A percentile compares a stretch with the other conserved stretches of the same genome.
Conservation (phyloP, 2,113 vertebrate species). For the Thamnaconus septentrionalis region DNA sequence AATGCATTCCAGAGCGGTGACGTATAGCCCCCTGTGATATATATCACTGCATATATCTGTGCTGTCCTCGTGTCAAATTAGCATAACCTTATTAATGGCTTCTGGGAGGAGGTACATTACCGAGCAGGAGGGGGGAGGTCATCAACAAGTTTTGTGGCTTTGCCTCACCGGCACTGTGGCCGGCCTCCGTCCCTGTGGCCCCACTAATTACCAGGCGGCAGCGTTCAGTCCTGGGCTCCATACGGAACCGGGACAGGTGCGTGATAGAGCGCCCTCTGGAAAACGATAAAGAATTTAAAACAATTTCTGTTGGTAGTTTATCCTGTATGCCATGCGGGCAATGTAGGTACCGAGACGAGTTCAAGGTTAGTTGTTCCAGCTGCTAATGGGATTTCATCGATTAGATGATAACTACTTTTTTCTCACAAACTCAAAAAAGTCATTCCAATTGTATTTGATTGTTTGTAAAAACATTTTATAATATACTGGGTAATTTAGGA, state of each 20-base stretch:
- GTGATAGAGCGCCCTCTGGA: slow-evolving; percentile 27
- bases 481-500: too few species aligned
- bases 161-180: slow-evolving; percentile 14
- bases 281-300: slow-evolving; percentile 45
- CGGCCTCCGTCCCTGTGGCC: slow-evolving; percentile 13
- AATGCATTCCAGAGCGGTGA: slow-evolving; percentile 32
- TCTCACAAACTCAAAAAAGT: too few species aligned
- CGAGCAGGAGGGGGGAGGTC: slow-evolving; percentile 51
- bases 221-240: slow-evolving; percentile 44
- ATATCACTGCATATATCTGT: slow-evolving; percentile 34
- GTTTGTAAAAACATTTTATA: too few species aligned
- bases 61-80: slow-evolving; percentile 47
- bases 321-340: slow-evolving; percentile 23
- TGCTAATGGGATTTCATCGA: too few species aligned
- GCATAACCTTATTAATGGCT: slow-evolving; percentile 63
- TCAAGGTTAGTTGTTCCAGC: slow-evolving; percentile 1
- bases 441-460: too few species aligned
- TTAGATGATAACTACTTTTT: too few species aligned
- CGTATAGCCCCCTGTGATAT: slow-evolving; percentile 47
- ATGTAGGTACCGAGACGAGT: slow-evolving; percentile 6
- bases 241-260: slow-evolving; percentile 41
- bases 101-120: slow-evolving; percentile 56
- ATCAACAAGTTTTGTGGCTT: slow-evolving; percentile 49
- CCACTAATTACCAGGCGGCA: slow-evolving; percentile 56
- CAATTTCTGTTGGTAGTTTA: slow-evolving; percentile 24